These are phyloP conservation scores for Meteorus cinctellus DNA, from an alignment of 2,888 invertebrate species.

Conservation along the genomic window DNA sequence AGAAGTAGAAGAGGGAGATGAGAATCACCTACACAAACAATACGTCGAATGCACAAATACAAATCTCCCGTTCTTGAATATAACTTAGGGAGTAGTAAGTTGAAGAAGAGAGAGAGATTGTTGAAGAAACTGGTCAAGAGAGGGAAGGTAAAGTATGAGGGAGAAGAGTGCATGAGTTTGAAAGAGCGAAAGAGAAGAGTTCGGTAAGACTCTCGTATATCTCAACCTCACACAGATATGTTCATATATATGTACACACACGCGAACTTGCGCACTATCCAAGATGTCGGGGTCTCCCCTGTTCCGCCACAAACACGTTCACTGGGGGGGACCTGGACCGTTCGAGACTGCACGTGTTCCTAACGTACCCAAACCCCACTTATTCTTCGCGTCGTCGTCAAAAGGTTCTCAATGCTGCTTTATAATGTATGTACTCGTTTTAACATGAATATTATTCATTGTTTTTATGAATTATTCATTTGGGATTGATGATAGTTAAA, in stretches of 20 bases:
- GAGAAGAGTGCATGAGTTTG: slow-evolving; percentile 35
- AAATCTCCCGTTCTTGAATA: slow-evolving; percentile 63
- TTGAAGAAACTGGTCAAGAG: slow-evolving; percentile 26
- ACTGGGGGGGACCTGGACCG: slow-evolving; percentile 64
- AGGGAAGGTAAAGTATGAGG: slow-evolving; percentile 26
- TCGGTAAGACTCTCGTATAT: slow-evolving; percentile 58
- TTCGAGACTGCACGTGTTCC: slow-evolving; percentile 72
- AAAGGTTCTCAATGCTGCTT: slow-evolving; percentile 66
- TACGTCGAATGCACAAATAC: slow-evolving; percentile 71
- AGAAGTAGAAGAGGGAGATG: slow-evolving; percentile 42
- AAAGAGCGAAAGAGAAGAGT: slow-evolving; percentile 33
- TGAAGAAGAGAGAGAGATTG: slow-evolving; percentile 32
- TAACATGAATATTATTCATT: background rate
- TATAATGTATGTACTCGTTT: slow-evolving; percentile 33
- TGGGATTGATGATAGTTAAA: background rate
- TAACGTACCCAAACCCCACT: slow-evolving; percentile 71
- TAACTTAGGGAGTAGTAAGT: slow-evolving; percentile 58
- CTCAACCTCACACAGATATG: slow-evolving; percentile 64
- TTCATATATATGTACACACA: slow-evolving; percentile 36
- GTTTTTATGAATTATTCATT: slow-evolving; percentile 2
- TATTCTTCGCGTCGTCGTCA: slow-evolving; percentile 54
- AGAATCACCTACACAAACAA: slow-evolving; percentile 71
- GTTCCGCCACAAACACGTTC: slow-evolving; percentile 69
- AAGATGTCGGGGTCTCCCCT: slow-evolving; percentile 54
- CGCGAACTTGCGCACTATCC: slow-evolving; percentile 33